These are phyloP conservation scores for Tipula confusa DNA, from an alignment of 2,888 invertebrate species.

Conservation along the genomic window DNA sequence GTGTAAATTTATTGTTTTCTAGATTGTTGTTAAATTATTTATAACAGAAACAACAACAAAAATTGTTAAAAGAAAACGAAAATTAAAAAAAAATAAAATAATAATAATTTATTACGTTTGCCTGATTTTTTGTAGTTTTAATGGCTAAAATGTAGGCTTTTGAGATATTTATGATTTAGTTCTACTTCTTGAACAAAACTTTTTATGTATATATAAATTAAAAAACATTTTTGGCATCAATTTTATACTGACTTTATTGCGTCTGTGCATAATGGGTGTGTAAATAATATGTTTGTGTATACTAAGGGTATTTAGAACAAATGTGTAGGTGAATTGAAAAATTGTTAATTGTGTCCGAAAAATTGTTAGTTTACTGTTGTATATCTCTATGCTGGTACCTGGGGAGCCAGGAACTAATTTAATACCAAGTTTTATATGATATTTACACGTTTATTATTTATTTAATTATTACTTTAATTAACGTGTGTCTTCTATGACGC, in stretches of 20 bases:
- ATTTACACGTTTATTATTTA: no score
- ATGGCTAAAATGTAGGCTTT: conserved; percentile 25
- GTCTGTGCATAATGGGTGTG: background rate
- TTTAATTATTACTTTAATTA: no score
- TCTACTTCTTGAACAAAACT: background rate
- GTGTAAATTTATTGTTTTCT: conserved; percentile 29
- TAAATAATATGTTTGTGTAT: background rate
- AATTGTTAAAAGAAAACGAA: background rate
- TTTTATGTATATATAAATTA: background rate
- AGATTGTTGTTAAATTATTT: conserved; percentile 29
- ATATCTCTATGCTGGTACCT: no score
- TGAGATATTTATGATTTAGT: conserved; percentile 25
- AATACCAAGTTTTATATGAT: no score
- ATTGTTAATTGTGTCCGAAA: background rate
- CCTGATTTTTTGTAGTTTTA: conserved; percentile 25
- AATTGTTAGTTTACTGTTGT: no score
- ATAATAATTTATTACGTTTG: background rate
- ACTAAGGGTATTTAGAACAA: background rate
- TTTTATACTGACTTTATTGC: background rate
- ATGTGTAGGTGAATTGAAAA: background rate
- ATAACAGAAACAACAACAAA: background rate
- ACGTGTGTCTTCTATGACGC: no score
- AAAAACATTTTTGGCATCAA: background rate
- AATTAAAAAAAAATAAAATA: background rate
- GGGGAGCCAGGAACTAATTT: no score